Percentiles rank a stretch among this genome's conserved stretches.
Evolutionary conservation across 2,113 vertebrate species (phyloP).

Genomic region (Sorex araneus): DNA sequence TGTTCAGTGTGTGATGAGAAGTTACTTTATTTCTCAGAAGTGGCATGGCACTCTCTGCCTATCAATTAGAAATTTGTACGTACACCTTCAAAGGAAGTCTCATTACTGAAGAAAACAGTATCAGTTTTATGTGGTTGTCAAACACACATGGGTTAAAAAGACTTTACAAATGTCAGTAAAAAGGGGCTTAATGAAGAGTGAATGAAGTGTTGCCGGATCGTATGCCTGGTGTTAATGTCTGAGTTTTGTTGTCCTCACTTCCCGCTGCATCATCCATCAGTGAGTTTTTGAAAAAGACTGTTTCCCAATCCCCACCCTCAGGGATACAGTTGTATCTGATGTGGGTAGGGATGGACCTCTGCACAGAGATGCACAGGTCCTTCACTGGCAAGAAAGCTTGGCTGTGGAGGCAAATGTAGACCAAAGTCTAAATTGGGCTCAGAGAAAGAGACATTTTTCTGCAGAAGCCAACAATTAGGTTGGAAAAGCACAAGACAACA

Average conservation of each 20-base stretch:
- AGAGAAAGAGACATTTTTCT: neutral
- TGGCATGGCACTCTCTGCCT: neutral
- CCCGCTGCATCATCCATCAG: neutral
- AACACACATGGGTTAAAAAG: neutral
- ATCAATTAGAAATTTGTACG: neutral
- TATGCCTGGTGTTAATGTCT: neutral
- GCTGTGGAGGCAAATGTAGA: neutral
- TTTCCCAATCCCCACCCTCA: neutral
- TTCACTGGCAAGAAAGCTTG: neutral
- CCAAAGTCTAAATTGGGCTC: neutral
- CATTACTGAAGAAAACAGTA: neutral
- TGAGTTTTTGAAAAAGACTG: neutral
- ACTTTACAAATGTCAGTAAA: neutral
- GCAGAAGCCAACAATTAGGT: neutral
- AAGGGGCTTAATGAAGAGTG: neutral
- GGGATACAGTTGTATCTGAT: neutral
- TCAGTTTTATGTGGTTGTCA: neutral
- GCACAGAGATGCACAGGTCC: neutral
- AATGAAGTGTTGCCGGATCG: neutral
- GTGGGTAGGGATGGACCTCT: neutral
- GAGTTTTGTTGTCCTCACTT: neutral
- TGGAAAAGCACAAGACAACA: neutral
- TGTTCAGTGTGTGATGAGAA: neutral
- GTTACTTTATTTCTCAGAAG: neutral
- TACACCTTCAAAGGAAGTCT: neutral